Conservation (phyloP, 1,140 invertebrate species). For the Drosophila prosaltans region DNA sequence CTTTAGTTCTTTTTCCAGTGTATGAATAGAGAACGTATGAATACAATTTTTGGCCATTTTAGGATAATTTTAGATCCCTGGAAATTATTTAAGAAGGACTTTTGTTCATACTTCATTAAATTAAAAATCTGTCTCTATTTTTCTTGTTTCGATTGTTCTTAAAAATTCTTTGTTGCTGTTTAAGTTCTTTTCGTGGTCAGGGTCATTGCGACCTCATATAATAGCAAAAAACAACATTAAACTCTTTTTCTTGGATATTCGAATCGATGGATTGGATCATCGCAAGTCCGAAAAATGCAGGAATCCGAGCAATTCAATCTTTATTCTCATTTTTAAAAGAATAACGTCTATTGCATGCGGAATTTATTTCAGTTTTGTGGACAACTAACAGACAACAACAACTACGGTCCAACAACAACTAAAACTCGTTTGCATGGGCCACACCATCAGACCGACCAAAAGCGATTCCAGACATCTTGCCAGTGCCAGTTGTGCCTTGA, state of each 20-base stretch:
- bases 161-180: no score
- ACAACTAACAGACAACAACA: conserved; percentile 24
- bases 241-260: neutral
- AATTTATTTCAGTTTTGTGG: conserved; percentile 18
- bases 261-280: neutral
- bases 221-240: no score
- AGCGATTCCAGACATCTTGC: conserved; percentile 24
- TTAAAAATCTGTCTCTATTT: no score
- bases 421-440: conserved; percentile 45
- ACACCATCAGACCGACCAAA: neutral
- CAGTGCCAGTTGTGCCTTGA: conserved; percentile 31
- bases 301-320: neutral
- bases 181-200: no score
- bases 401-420: conserved; percentile 26
- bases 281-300: neutral
- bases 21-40: neutral
- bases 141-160: no score
- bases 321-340: neutral
- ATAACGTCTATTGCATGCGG: neutral
- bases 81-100: no score
- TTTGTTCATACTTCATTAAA: no score
- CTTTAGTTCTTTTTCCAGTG: neutral
- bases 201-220: no score
- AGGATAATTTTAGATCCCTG: no score
- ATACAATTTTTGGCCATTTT: no score